These are phyloP conservation scores for Lacerta viridis DNA, from an alignment of 2,797 vertebrate species.

Conservation along the genomic window DNA sequence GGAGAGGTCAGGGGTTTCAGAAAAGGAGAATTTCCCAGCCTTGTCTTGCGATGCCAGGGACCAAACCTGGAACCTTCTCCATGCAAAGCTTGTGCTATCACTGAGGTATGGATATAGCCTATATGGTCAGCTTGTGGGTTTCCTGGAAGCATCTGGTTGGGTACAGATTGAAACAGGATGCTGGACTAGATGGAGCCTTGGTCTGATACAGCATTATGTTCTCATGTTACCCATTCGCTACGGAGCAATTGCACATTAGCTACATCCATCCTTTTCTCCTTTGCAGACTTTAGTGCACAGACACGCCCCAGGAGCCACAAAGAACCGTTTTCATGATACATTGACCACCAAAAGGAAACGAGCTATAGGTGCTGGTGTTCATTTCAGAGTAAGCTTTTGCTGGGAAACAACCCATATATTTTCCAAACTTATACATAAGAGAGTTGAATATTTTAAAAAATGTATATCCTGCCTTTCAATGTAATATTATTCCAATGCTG, in stretches of 20 bases:
- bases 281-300: background rate
- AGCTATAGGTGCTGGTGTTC: background rate
- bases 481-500: too few species aligned
- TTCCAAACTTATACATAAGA: background rate
- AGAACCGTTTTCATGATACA: background rate
- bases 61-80: background rate
- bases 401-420: background rate
- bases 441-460: background rate
- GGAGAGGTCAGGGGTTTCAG: background rate
- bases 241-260: constrained; percentile 4
- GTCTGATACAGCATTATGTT: background rate
- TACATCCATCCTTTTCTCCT: background rate
- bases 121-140: background rate
- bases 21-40: background rate
- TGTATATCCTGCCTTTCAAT: too few species aligned
- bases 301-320: background rate
- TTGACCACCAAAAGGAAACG: background rate
- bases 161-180: background rate
- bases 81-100: background rate
- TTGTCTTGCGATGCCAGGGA: background rate
- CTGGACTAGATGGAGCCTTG: background rate
- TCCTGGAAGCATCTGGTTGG: background rate
- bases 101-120: background rate
- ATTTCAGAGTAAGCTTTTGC: background rate
- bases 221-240: background rate